phyloP scores from a whole-genome alignment of 2,113 vertebrate species.

The Pluvialis apricaria region DNA sequence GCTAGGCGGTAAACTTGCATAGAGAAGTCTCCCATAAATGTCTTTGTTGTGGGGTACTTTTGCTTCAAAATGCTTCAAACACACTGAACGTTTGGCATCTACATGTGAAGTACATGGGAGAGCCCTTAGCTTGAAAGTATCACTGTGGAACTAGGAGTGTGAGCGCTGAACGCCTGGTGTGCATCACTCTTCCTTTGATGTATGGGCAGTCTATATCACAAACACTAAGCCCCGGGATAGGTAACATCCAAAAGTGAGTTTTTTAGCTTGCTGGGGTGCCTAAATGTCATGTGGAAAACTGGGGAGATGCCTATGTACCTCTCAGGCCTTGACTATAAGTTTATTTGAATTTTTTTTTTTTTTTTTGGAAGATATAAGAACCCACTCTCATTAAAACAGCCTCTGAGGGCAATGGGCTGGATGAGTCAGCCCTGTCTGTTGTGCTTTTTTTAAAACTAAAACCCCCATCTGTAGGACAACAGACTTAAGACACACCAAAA shows the following conservation, averaged over 20 bases:
- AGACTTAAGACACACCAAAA: background rate
- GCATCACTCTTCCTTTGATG: background rate
- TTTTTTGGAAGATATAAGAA: background rate
- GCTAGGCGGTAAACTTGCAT: background rate
- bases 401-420: background rate
- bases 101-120: background rate
- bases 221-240: background rate
- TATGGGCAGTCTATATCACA: background rate
- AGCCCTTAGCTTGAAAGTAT: background rate
- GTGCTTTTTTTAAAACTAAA: background rate
- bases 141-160: background rate
- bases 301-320: background rate
- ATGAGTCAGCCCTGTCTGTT: background rate
- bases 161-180: background rate
- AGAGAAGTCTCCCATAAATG: background rate
- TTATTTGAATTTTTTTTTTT: background rate
- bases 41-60: background rate
- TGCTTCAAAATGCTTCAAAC: background rate
- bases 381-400: background rate
- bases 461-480: background rate
- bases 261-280: background rate
- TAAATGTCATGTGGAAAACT: background rate
- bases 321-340: background rate
- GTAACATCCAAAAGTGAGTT: background rate
- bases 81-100: background rate